A percentile compares a stretch with the other conserved stretches of the same genome.
Evolutionary conservation across 2,797 vertebrate genomes (phyloP).

Genomic region (Salmo trutta): DNA sequence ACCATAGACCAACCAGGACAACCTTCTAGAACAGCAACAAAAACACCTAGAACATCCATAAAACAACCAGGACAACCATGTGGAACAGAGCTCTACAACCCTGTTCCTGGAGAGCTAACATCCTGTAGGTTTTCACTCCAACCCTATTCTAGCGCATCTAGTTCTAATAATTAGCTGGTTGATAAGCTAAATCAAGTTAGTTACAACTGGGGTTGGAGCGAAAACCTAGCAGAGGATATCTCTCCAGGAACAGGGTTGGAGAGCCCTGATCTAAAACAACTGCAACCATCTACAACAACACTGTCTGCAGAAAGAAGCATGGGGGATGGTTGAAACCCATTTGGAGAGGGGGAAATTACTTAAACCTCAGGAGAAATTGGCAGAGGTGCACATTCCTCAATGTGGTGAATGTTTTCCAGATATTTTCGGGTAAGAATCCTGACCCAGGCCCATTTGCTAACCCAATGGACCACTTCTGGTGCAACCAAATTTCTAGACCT

Average conservation of each 20-base stretch:
- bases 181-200: too few species aligned
- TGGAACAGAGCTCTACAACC: too few species aligned
- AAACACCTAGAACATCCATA: too few species aligned
- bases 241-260: too few species aligned
- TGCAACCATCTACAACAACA: not conserved
- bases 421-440: constrained; percentile 51
- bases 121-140: too few species aligned
- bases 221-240: too few species aligned
- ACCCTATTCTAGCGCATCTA: too few species aligned
- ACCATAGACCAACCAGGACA: not conserved
- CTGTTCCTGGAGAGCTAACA: not conserved
- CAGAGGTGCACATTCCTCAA: constrained; percentile 40
- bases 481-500: constrained; percentile 26
- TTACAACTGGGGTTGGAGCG: too few species aligned
- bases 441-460: constrained; percentile 51
- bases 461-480: constrained; percentile 50
- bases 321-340: constrained; percentile 39
- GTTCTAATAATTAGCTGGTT: too few species aligned
- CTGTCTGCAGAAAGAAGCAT: not conserved
- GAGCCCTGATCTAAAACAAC: not conserved
- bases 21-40: not conserved
- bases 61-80: too few species aligned
- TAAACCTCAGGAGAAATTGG: constrained; percentile 15
- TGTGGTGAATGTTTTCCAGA: constrained; percentile 51
- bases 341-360: constrained; percentile 42